phyloP scores from a whole-genome alignment of 2,797 vertebrate genomes.

The Leuciscus waleckii region DNA sequence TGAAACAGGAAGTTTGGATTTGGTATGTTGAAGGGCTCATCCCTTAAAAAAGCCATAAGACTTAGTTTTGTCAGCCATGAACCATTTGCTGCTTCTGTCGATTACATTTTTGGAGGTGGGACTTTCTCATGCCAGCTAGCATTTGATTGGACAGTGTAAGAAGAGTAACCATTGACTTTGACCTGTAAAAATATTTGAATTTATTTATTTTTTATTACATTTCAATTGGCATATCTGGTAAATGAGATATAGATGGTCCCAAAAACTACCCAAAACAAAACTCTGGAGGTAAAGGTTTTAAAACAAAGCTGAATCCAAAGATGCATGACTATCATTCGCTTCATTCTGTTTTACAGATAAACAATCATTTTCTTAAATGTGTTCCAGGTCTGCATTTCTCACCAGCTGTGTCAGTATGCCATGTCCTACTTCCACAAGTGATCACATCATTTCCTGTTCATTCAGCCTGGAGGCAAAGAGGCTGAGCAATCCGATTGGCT shows the following conservation, averaged over 20 bases:
- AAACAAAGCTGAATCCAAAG: background rate
- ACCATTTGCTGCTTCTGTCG: background rate
- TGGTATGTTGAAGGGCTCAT: background rate
- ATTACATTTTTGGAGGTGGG: background rate
- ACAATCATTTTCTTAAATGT: background rate
- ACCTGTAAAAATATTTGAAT: no score
- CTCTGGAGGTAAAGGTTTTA: background rate
- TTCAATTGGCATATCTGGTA: no score
- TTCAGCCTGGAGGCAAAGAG: conserved; percentile 39
- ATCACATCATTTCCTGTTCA: conserved; percentile 56
- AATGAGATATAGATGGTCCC: background rate
- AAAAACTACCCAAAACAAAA: background rate
- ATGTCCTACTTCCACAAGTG: conserved; percentile 33
- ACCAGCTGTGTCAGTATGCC: conserved; percentile 38
- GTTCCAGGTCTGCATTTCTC: background rate
- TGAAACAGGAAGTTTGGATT: background rate
- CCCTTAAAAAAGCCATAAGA: background rate
- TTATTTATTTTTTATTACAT: no score
- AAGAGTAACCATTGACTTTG: no score
- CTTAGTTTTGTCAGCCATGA: background rate
- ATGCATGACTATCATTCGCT: background rate
- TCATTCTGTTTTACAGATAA: conserved; percentile 17
- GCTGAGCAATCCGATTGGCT: conserved; percentile 55
- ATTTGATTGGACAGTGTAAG: background rate
- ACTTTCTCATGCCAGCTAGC: background rate